phyloP scores from a whole-genome alignment of 2,888 invertebrate genomes.

The Rhagophthalmus giganteus region DNA sequence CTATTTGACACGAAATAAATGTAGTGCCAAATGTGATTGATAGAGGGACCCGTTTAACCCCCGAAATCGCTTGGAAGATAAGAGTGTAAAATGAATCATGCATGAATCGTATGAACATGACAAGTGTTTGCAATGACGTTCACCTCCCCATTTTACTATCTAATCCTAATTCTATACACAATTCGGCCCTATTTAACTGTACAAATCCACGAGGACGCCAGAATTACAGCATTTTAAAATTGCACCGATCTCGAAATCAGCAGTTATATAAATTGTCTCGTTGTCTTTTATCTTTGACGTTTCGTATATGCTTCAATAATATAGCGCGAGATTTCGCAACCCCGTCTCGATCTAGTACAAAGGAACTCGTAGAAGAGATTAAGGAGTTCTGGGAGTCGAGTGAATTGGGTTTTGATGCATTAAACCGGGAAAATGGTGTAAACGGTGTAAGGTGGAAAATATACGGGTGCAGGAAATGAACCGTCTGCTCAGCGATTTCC shows the following conservation, averaged over 20 bases:
- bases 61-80: too few species aligned
- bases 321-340: conserved; percentile 12
- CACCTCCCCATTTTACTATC: conserved; percentile 13
- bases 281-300: conserved; percentile 5
- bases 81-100: conserved; percentile 20
- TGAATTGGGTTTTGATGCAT: conserved; percentile 31
- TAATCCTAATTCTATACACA: neutral
- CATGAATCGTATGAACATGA: conserved; percentile 17
- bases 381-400: conserved; percentile 26
- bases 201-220: neutral
- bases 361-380: conserved; percentile 26
- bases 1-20: too few species aligned
- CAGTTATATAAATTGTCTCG: conserved; percentile 8
- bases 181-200: neutral
- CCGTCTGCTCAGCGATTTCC: conserved; percentile 19
- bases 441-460: conserved; percentile 25
- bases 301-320: conserved; percentile 8
- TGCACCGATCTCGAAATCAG: too few species aligned
- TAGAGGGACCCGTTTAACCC: too few species aligned
- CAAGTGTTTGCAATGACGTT: conserved; percentile 14
- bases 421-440: conserved; percentile 24
- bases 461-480: conserved; percentile 23
- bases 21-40: too few species aligned
- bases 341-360: conserved; percentile 19
- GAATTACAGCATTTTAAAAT: conserved; percentile 5